Evolutionary conservation across 2,113 vertebrate species (phyloP), one percentile per base, ranked within the genome.

Genomic region (Mesoclemmys tuberculata): DNA sequence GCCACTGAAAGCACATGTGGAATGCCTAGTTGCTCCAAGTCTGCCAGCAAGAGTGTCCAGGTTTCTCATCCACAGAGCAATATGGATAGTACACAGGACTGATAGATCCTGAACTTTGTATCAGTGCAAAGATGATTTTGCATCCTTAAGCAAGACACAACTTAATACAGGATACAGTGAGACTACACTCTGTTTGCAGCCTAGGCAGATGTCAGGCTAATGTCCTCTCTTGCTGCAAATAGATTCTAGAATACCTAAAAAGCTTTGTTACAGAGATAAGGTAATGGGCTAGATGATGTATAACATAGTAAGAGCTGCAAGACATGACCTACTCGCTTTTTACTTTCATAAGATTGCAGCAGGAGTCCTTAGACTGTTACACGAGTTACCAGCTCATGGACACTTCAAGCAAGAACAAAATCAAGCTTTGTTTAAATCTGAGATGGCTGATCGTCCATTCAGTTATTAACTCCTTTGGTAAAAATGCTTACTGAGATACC

Each of bases 401-500:
- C 87, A 94, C 80, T 8, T 0, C 0, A 38, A 21, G 13, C 8
- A 38, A 38, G 0, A 79, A 48, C 92, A 84, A 68, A 1, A 90
- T 95, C 96, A 96, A 0, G 46, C 97, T 93, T 83, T 96, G 93
- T 95, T 83, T 0, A 49, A 3, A 46, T 48, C 94, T 52, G 89
- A 90, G 21, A 5, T 4, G 91, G 81, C 85, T 94, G 29, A 61
- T 31, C 29, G 12, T 13, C 19, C 11, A 35, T 38, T 13, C 91
- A 35, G 44, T 1, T 1, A 6, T 94, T 89, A 92, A 94, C 80
- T 90, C 93, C 56, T 96, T 41, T 26, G 2, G 18, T 82, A 9
- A 7, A 52, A 58, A 71, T 2, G 38, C 55, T 4, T 2, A 2
- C 13, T 24, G 80, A 19, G 82, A 81, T 55, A 96, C 86, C 92